Conservation (phyloP, 2,113 vertebrate genomes). For the Erythrocercus mccallii region DNA sequence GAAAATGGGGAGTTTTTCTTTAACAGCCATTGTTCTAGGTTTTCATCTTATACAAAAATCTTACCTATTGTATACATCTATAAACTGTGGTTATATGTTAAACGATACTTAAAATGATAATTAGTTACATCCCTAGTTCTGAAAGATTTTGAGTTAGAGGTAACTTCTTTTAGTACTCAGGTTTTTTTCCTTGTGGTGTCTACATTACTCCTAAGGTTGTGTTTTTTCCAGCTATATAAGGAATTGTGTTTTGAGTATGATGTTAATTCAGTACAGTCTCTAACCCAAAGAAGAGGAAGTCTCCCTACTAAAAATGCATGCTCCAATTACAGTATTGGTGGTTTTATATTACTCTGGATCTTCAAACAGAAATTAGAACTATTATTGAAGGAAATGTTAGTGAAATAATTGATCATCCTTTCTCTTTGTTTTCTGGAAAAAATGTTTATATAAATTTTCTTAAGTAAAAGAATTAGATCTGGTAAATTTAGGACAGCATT, state of each 20-base stretch:
- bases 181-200: background rate
- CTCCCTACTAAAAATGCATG: background rate
- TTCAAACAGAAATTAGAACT: background rate
- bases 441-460: background rate
- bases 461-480: background rate
- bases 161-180: background rate
- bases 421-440: background rate
- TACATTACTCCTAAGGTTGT: background rate
- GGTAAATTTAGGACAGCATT: background rate
- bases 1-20: background rate
- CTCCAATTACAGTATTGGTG: background rate
- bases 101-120: background rate
- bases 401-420: background rate
- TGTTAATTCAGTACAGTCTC: background rate
- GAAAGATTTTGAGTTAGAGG: background rate
- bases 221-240: background rate
- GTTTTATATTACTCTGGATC: background rate
- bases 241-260: background rate
- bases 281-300: background rate
- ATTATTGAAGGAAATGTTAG: background rate
- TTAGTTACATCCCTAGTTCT: background rate
- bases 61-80: background rate
- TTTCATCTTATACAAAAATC: background rate
- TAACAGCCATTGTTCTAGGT: background rate
- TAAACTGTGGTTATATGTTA: background rate